Evolutionary conservation across 2,888 invertebrate genomes (phyloP).

Genomic region (Mesoligia furuncula): DNA sequence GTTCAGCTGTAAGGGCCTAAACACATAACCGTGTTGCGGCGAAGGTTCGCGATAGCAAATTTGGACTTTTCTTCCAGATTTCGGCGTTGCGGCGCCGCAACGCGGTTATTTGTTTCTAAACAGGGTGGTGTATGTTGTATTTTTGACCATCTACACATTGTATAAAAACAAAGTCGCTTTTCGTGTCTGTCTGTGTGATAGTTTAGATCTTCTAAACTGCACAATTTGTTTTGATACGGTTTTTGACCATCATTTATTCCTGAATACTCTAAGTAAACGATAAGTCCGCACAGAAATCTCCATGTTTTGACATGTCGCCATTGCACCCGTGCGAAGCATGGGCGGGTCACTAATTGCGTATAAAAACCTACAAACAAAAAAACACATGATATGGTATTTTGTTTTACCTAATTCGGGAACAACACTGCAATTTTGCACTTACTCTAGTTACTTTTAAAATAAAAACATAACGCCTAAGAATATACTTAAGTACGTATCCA

Average conservation of each 20-base stretch:
- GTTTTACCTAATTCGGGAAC: not conserved
- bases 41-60: too few species aligned
- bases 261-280: not conserved
- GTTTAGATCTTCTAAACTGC: too few species aligned
- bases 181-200: too few species aligned
- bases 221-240: not conserved
- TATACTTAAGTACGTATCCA: not conserved
- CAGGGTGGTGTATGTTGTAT: not conserved
- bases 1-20: not conserved
- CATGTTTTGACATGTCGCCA: not conserved
- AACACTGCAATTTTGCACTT: not conserved
- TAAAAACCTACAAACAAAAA: too few species aligned
- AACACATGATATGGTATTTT: too few species aligned
- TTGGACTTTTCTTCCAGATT: too few species aligned
- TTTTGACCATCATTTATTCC: not conserved
- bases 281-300: not conserved
- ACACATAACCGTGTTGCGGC: too few species aligned
- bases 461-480: slow-evolving; percentile 14
- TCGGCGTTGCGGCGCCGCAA: too few species aligned
- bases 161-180: too few species aligned
- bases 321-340: not conserved
- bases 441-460: slow-evolving; percentile 3
- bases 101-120: not conserved
- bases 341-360: not conserved
- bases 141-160: not conserved